Evolutionary conservation across 2,888 invertebrate genomes (phyloP).

Genomic region (Drosophila kuntzei): DNA sequence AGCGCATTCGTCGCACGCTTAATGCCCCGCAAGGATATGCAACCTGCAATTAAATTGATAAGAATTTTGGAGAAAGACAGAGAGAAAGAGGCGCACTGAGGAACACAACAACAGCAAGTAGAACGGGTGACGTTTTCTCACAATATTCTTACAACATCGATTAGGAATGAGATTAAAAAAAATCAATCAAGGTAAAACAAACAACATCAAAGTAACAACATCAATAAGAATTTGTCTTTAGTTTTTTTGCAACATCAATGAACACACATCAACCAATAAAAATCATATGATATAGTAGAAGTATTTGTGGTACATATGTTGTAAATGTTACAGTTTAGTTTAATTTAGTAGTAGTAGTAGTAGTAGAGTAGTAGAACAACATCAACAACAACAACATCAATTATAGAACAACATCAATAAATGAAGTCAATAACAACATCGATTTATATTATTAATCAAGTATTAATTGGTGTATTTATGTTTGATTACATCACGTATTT

Average conservation of each 20-base stretch:
- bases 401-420: conserved; percentile 79
- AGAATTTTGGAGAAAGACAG: conserved; percentile 41
- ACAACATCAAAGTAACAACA: conserved; percentile 54
- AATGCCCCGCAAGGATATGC: conserved; percentile 64
- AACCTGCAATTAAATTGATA: conserved; percentile 66
- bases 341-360: conserved; percentile 59
- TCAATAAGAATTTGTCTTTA: conserved; percentile 33
- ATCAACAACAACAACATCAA: conserved; percentile 77
- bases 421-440: conserved; percentile 81
- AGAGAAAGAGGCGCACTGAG: conserved; percentile 36
- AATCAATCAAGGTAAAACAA: conserved; percentile 34
- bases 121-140: conserved; percentile 20
- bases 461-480: conserved; percentile 41
- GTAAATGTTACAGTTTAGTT: conserved; percentile 45
- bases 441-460: conserved; percentile 64
- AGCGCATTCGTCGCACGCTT: conserved; percentile 65
- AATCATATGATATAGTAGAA: conserved; percentile 60
- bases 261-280: conserved; percentile 55
- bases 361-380: conserved; percentile 55
- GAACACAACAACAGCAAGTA: conserved; percentile 48
- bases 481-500: conserved; percentile 8
- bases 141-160: conserved; percentile 53
- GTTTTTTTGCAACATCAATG: conserved; percentile 55
- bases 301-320: conserved; percentile 49
- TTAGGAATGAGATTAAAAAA: conserved; percentile 36